Evolutionary conservation across 2,797 vertebrate genomes (phyloP).

Genomic region (Tenualosa ilisha): DNA sequence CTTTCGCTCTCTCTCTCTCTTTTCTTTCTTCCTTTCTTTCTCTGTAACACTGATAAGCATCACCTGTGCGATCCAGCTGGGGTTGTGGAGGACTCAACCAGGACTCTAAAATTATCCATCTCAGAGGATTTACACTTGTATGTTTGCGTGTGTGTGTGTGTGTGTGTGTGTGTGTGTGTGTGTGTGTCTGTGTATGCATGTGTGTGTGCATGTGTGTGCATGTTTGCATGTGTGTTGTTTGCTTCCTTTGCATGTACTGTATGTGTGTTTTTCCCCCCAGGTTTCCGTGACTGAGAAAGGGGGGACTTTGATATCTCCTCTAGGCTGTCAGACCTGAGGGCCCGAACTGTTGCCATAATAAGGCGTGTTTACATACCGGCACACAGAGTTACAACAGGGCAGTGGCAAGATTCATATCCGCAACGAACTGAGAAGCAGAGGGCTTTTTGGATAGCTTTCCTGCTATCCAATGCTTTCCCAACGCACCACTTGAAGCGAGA

Average conservation of each 20-base stretch:
- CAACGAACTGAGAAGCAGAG: slow-evolving; percentile 76
- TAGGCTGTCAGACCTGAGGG: slow-evolving; percentile 57
- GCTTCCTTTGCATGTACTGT: slow-evolving; percentile 50
- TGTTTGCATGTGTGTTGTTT: slow-evolving; percentile 60
- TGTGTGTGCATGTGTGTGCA: neutral
- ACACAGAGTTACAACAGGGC: slow-evolving; percentile 61
- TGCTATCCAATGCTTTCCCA: neutral
- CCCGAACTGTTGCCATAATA: slow-evolving; percentile 57
- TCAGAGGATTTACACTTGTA: slow-evolving; percentile 29
- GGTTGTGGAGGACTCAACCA: slow-evolving; percentile 53
- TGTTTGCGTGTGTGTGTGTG: neutral
- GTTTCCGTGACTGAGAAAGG: slow-evolving; percentile 59
- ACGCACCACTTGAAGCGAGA: neutral
- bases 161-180: neutral
- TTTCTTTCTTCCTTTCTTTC: slow-evolving; percentile 21
- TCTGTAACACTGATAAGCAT: slow-evolving; percentile 38
- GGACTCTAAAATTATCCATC: slow-evolving; percentile 56
- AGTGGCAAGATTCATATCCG: slow-evolving; percentile 61
- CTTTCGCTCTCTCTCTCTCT: neutral
- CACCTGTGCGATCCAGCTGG: slow-evolving; percentile 64
- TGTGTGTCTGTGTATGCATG: slow-evolving; percentile 12
- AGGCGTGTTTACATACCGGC: slow-evolving; percentile 67
- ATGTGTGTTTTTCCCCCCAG: slow-evolving; percentile 47
- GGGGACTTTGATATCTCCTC: slow-evolving; percentile 55
- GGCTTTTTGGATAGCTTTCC: slow-evolving; percentile 53